Evolutionary conservation across 2,888 invertebrate species (phyloP).

Genomic region (Stenichneumon culpator): DNA sequence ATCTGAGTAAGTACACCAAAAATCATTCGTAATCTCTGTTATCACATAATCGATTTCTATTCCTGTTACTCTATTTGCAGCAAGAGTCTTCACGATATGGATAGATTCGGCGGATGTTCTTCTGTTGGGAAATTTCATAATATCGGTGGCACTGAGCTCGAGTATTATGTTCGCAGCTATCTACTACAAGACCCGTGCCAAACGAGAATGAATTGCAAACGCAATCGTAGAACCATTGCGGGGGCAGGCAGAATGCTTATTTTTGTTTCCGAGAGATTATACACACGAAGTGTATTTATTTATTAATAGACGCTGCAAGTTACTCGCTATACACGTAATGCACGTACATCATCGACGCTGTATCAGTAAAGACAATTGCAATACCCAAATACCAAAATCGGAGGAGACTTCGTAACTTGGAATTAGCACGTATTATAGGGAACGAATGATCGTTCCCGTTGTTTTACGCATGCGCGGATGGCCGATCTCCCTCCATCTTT

Average conservation of each 20-base stretch:
- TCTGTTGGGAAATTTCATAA: constrained; percentile 90
- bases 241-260: constrained; percentile 39
- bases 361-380: not conserved
- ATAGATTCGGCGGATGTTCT: constrained; percentile 92
- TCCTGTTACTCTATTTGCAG: constrained; percentile 85
- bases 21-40: not conserved
- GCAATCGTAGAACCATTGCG: constrained; percentile 12
- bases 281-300: constrained; percentile 16
- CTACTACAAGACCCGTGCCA: constrained; percentile 87
- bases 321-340: not conserved
- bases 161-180: constrained; percentile 91
- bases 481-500: not conserved
- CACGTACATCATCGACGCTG: not conserved
- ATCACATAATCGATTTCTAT: constrained; percentile 15
- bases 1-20: constrained; percentile 89
- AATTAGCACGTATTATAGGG: not conserved
- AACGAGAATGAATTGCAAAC: constrained; percentile 74
- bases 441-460: constrained; percentile 9
- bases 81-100: constrained; percentile 92
- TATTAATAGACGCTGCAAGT: constrained; percentile 5
- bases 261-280: constrained; percentile 38
- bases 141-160: constrained; percentile 90
- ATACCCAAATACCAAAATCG: too few relatives aligned
- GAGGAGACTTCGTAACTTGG: too few relatives aligned
- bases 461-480: constrained; percentile 47